phyloP scores from a whole-genome alignment of 1,140 invertebrate species.

The Amphibalanus amphitrite region DNA sequence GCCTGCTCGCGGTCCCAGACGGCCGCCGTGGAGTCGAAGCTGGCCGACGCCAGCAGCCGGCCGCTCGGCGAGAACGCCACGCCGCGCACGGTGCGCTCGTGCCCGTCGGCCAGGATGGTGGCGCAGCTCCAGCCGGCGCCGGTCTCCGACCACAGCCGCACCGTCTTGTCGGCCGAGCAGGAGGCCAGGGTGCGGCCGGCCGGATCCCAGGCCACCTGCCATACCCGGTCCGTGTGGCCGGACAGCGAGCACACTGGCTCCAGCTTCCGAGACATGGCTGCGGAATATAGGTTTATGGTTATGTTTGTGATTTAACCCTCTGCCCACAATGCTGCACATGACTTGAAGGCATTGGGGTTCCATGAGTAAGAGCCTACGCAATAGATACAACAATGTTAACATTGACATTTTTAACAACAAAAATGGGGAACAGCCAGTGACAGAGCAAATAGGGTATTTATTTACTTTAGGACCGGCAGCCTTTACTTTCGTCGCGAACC shows the following conservation, averaged over 20 bases:
- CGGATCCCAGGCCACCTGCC: conserved; percentile 91
- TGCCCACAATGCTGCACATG: no score
- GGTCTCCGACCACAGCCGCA: conserved; percentile 70
- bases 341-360: no score
- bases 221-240: conserved; percentile 79
- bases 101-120: conserved; percentile 71
- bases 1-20: conserved; percentile 76
- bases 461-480: no score
- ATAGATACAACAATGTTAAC: no score
- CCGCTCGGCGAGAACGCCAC: conserved; percentile 89
- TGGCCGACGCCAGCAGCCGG: conserved; percentile 77
- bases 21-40: conserved; percentile 89
- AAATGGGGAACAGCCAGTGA: no score
- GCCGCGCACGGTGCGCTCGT: conserved; percentile 78
- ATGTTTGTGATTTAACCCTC: no score
- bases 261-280: neutral
- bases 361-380: no score
- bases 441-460: no score
- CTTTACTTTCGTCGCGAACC: no score
- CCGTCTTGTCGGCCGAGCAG: conserved; percentile 86
- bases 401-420: no score
- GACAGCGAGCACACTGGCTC: conserved; percentile 27
- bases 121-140: conserved; percentile 56
- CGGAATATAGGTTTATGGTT: no score
- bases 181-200: conserved; percentile 59